Percentiles rank a stretch among this genome's conserved stretches.
Conservation (phyloP, 2,888 invertebrate genomes). For the Mimas tiliae region DNA sequence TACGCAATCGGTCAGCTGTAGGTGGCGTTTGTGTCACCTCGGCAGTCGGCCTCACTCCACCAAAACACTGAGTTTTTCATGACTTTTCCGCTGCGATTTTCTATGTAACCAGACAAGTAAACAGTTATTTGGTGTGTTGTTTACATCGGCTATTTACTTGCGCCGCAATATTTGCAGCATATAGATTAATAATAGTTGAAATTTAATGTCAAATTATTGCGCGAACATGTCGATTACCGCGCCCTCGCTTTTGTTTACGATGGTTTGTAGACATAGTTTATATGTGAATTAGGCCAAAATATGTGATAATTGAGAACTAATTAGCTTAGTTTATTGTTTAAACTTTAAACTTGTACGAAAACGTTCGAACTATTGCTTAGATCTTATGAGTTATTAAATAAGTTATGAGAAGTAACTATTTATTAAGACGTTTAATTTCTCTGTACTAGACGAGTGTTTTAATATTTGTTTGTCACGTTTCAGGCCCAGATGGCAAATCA, state of each 20-base stretch:
- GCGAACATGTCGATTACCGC: conserved; percentile 69
- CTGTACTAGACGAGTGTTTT: conserved; percentile 39
- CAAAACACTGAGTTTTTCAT: conserved; percentile 83
- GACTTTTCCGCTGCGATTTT: conserved; percentile 82
- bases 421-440: conserved; percentile 54
- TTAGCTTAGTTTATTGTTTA: conserved; percentile 30
- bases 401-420: conserved; percentile 31
- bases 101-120: conserved; percentile 60
- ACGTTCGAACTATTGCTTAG: background rate
- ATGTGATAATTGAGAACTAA: conserved; percentile 40
- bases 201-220: conserved; percentile 63
- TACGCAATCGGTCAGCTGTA: conserved; percentile 84
- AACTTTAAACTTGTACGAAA: conserved; percentile 8
- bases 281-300: conserved; percentile 54
- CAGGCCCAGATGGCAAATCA: conserved; percentile 67
- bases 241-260: conserved; percentile 74
- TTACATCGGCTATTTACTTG: conserved; percentile 43
- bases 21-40: conserved; percentile 82
- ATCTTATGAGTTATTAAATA: background rate
- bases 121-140: conserved; percentile 52
- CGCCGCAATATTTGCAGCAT: conserved; percentile 40
- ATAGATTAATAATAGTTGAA: conserved; percentile 41
- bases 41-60: conserved; percentile 65
- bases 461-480: conserved; percentile 54
- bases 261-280: conserved; percentile 57